Evolutionary conservation across 2,888 invertebrate species (phyloP).

Genomic region (Omphaloscelis lunosa): DNA sequence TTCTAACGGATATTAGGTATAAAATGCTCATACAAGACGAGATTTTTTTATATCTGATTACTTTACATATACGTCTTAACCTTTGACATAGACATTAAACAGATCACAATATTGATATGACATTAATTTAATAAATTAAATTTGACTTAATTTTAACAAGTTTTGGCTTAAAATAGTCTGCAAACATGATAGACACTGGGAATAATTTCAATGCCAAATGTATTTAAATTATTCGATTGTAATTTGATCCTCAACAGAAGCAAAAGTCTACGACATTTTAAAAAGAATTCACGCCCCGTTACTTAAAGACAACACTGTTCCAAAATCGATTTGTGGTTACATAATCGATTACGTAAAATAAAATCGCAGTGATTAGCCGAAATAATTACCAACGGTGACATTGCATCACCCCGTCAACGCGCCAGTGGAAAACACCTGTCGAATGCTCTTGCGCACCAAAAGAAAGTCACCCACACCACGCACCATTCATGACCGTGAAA

Average conservation of each 20-base stretch:
- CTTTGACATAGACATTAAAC: constrained; percentile 38
- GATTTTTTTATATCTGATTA: not conserved
- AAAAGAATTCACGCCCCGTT: constrained; percentile 38
- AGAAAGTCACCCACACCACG: constrained; percentile 81
- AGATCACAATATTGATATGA: constrained; percentile 29
- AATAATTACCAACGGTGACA: constrained; percentile 68
- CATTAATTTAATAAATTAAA: constrained; percentile 19
- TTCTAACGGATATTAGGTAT: constrained; percentile 2
- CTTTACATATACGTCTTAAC: constrained; percentile 34
- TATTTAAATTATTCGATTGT: not conserved
- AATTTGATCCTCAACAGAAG: not conserved
- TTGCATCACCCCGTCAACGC: constrained; percentile 70
- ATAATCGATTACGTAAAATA: constrained; percentile 62
- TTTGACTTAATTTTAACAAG: constrained; percentile 9
- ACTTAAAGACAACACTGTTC: constrained; percentile 34
- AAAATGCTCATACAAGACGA: not conserved
- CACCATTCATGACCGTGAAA: constrained; percentile 87
- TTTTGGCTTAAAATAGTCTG: constrained; percentile 4
- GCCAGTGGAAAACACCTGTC: constrained; percentile 65
- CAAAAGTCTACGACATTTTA: not conserved
- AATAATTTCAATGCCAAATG: not conserved
- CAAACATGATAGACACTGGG: not conserved
- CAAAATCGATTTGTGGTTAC: constrained; percentile 55
- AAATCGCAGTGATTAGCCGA: constrained; percentile 60
- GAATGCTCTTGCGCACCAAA: constrained; percentile 70